phyloP scores from a whole-genome alignment of 2,888 invertebrate species.

The Tricholauxania praeusta region DNA sequence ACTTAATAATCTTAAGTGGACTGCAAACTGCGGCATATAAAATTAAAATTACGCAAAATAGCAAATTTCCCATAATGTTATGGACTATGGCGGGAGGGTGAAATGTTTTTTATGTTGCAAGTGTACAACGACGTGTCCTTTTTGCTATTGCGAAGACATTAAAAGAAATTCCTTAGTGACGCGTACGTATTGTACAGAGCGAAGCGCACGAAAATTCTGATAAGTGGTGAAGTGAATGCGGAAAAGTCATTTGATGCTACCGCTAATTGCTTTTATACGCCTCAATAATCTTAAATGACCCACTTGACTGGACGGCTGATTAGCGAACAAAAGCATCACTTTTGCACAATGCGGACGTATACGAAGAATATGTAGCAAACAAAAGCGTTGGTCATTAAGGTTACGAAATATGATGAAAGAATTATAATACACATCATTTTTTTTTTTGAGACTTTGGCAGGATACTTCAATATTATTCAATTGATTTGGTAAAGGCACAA shows the following conservation, averaged over 20 bases:
- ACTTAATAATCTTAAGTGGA: slow-evolving; percentile 29
- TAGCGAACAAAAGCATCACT: too few species aligned
- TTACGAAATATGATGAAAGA: too few species aligned
- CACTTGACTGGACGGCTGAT: not conserved
- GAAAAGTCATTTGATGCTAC: slow-evolving; percentile 32
- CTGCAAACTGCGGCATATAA: slow-evolving; percentile 14
- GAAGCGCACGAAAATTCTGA: not conserved
- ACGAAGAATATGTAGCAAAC: too few species aligned
- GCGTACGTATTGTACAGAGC: not conserved
- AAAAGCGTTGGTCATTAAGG: not conserved
- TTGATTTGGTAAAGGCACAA: too few species aligned
- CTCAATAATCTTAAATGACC: slow-evolving; percentile 35
- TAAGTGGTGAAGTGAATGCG: not conserved
- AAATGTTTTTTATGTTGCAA: too few species aligned
- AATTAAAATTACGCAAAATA: slow-evolving; percentile 14
- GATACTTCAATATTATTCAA: too few species aligned
- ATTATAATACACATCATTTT: too few species aligned
- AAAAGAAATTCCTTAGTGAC: slow-evolving; percentile 7
- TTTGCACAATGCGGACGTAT: too few species aligned
- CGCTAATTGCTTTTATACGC: slow-evolving; percentile 36
- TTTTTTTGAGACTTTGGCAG: too few species aligned
- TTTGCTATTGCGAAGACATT: not conserved
- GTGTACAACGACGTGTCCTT: too few species aligned
- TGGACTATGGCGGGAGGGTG: too few species aligned
- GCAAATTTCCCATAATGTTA: slow-evolving; percentile 8